A percentile compares a stretch with the other conserved stretches of the same genome.
phyloP scores from a whole-genome alignment of 2,888 invertebrate genomes.

The Tenthredo scrophulariae region DNA sequence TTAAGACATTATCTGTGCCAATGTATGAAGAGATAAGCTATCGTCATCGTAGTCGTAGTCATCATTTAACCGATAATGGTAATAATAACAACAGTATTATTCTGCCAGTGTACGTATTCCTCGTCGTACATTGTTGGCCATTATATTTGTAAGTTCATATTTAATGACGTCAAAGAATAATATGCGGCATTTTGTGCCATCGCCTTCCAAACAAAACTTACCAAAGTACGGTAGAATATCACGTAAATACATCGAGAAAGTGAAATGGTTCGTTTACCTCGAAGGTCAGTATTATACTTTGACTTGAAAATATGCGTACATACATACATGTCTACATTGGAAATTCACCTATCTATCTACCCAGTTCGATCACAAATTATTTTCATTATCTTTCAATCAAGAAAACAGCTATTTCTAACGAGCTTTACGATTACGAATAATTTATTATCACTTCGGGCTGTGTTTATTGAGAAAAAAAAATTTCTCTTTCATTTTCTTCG shows the following conservation, averaged over 20 bases:
- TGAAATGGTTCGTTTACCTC: conserved; percentile 46
- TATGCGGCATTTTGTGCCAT: background rate
- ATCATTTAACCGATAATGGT: background rate
- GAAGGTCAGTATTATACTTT: conserved; percentile 33
- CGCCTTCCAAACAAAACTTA: background rate
- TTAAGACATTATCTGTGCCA: background rate
- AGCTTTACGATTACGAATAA: background rate
- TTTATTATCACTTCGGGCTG: background rate
- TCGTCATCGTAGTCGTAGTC: conserved; percentile 5
- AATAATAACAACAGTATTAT: background rate
- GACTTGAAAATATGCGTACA: background rate
- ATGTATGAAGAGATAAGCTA: conserved; percentile 32
- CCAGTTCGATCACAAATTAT: background rate
- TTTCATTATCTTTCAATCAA: conserved; percentile 4
- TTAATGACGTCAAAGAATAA: background rate
- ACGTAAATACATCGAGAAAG: conserved; percentile 13
- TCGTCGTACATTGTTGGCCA: background rate
- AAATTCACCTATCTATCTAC: background rate
- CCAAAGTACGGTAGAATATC: background rate
- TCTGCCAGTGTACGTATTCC: background rate
- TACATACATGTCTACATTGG: background rate
- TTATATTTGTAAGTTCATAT: background rate
- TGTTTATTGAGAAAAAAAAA: no score
- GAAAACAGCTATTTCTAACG: background rate
- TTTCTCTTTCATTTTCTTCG: no score